Conservation (phyloP, 2,113 vertebrate genomes). For the Baryphthengus martii region DNA sequence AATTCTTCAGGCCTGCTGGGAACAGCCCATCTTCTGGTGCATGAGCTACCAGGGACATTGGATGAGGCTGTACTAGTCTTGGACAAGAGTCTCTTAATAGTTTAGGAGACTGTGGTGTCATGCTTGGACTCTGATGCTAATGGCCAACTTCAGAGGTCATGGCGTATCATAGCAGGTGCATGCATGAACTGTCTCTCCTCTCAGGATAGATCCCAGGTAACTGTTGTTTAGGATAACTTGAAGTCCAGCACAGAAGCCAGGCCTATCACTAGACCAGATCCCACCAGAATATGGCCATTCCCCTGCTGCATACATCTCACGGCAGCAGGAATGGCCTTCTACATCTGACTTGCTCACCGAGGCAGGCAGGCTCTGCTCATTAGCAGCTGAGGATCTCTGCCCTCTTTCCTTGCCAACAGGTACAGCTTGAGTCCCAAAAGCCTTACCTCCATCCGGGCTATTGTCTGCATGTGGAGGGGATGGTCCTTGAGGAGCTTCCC, state of each 20-base stretch:
- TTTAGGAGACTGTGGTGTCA: neutral
- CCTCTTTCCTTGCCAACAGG: neutral
- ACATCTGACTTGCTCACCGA: neutral
- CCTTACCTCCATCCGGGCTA: constrained; percentile 84
- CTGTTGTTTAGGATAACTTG: neutral
- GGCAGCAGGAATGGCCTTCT: neutral
- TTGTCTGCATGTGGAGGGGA: constrained; percentile 80
- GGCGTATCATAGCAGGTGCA: neutral
- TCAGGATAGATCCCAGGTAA: neutral
- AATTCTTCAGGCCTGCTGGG: neutral
- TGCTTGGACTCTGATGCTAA: neutral
- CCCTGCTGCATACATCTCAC: neutral
- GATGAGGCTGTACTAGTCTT: neutral
- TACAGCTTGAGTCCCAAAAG: neutral
- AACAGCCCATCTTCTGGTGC: neutral
- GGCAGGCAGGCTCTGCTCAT: neutral
- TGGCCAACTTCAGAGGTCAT: neutral
- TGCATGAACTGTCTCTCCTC: neutral
- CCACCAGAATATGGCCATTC: neutral
- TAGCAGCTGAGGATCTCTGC: neutral
- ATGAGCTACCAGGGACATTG: neutral
- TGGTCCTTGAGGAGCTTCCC: constrained; percentile 85
- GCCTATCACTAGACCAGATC: neutral
- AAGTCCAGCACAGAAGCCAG: neutral
- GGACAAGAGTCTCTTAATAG: neutral